phyloP scores from a whole-genome alignment of 1,140 invertebrate genomes.

The Drosophila nigromelanica region DNA sequence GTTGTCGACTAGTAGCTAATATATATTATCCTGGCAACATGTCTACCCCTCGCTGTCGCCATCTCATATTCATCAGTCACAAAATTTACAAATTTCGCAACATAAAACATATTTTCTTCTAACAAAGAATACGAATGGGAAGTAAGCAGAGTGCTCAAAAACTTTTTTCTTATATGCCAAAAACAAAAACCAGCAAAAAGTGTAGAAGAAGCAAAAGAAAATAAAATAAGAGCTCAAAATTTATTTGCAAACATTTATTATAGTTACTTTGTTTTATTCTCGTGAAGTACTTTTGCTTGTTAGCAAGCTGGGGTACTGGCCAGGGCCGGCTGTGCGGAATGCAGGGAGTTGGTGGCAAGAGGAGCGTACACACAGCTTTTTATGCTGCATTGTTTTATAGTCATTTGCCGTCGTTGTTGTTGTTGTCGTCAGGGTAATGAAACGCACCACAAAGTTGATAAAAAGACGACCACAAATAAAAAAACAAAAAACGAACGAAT shows the following conservation, averaged over 20 bases:
- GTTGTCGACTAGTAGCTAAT: background rate
- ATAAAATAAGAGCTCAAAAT: constrained; percentile 63
- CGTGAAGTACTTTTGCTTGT: constrained; percentile 68
- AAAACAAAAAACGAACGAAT: constrained; percentile 10
- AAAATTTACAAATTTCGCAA: constrained; percentile 69
- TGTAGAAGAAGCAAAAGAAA: constrained; percentile 16
- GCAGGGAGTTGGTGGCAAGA: background rate
- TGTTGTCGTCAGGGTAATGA: constrained; percentile 43
- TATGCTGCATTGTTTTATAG: constrained; percentile 78
- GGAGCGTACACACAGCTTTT: constrained; percentile 44
- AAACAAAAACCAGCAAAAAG: constrained; percentile 48
- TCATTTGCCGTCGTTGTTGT: constrained; percentile 42
- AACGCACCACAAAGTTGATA: constrained; percentile 64
- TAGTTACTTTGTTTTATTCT: constrained; percentile 80
- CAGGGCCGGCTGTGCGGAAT: no score
- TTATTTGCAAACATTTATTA: constrained; percentile 82
- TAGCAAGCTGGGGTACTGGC: background rate
- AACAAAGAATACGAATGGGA: constrained; percentile 25
- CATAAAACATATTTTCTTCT: constrained; percentile 77
- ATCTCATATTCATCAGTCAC: constrained; percentile 61
- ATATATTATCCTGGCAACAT: constrained; percentile 7
- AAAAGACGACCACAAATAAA: constrained; percentile 36
- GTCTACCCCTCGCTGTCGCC: background rate
- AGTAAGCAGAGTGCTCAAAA: constrained; percentile 63
- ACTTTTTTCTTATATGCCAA: constrained; percentile 44